Base-by-base conservation (phyloP, 2,797 vertebrate species). In the Tenualosa thibaudeaui region DNA sequence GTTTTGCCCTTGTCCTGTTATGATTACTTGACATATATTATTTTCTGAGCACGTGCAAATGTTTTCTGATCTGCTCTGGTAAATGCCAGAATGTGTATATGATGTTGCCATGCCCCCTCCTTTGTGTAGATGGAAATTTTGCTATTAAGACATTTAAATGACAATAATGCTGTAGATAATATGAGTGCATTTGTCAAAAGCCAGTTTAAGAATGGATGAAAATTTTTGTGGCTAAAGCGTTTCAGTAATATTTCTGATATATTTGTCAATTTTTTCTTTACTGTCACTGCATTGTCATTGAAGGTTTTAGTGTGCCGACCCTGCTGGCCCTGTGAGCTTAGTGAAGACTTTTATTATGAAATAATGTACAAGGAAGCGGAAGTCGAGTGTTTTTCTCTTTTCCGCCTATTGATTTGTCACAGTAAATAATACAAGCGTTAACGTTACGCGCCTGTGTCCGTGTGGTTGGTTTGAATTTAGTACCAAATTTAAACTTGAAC, bases 81-180 rank as follows among this genome's bases (percentile, higher is more conserved):
- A 22, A 46, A 43, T 46, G 40, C 17, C 19, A 78, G 71, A 78
- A 78, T 78, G 15, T 78, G 71, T 78, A 78, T 71, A 71, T 78
- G 17, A 43, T 75, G 3, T 75, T 75, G 37, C 31, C 15, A 40
- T 43, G 37, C 37, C 5, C 37, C 40, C n/a, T n/a, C n/a, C 71
- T 78, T 78, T 46, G 19, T 46, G 37, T 40, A 75, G 17, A 43
- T 75, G 3, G 5, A 75, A 5, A 40, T 40, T 75, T 75, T 43
- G 37, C 13, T 12, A 43, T 17, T 15, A 75, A 40, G 12, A 75
- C 26, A 40, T 13, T 75, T 68, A 78, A 15, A 7, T 78, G 40
- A 19, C 17, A 7, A 78, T 43, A 78, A 37, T 37, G 5, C 71
- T 78, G 37, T 37, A 40, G 68, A 75, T 40, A 75, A 78, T 22